Conservation (phyloP, 2,888 invertebrate genomes). For the Lasioglossum villosulum region DNA sequence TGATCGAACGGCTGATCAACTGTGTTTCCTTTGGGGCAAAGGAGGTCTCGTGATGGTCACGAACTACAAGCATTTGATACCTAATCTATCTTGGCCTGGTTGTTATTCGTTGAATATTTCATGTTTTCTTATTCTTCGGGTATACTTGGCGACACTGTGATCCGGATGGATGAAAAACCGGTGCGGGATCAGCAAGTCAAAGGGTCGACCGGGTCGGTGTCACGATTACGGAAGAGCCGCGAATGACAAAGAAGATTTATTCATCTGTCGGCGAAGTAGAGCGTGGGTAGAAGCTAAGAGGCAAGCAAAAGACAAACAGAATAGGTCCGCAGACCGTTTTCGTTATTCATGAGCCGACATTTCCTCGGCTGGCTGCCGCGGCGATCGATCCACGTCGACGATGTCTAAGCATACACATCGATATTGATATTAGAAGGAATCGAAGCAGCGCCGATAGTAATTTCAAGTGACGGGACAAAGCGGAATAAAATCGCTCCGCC, state of each 20-base stretch:
- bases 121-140: not conserved
- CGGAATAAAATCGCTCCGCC: not conserved
- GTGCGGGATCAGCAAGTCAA: conserved; percentile 5
- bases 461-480: not conserved
- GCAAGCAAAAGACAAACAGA: conserved; percentile 9
- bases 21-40: not conserved
- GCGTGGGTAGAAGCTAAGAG: not conserved
- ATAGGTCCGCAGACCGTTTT: not conserved
- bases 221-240: not conserved
- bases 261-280: not conserved
- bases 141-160: not conserved
- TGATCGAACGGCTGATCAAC: not conserved
- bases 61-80: not conserved
- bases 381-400: not conserved
- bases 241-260: conserved; percentile 10
- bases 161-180: not conserved
- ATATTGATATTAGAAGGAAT: not conserved
- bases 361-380: not conserved
- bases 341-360: conserved; percentile 22
- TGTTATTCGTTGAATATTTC: conserved; percentile 5
- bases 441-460: not conserved
- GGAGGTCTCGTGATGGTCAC: not conserved
- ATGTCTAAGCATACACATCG: not conserved
- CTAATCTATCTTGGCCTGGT: too few species aligned
- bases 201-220: not conserved